Evolutionary conservation across 1,140 invertebrate genomes (phyloP).

Genomic region (Ceratina japonica): DNA sequence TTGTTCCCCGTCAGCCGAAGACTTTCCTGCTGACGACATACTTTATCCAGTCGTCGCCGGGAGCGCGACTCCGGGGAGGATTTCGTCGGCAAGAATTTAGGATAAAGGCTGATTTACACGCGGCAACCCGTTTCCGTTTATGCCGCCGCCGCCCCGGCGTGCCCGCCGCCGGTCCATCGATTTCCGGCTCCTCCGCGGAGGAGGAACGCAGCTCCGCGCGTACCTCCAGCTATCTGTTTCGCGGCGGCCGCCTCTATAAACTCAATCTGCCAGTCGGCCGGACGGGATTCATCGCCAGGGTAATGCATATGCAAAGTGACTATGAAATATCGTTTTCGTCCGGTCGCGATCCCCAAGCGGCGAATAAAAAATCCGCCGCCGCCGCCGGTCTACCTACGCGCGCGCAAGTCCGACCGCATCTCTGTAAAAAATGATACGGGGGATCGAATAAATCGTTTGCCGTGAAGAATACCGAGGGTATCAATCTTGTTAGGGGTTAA

Average conservation of each 20-base stretch:
- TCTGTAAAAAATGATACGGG: too few relatives aligned
- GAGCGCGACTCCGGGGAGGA: slow-evolving; percentile 20
- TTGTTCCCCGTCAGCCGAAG: slow-evolving; percentile 54
- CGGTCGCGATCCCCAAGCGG: not conserved
- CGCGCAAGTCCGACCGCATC: too few relatives aligned
- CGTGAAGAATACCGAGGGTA: too few relatives aligned
- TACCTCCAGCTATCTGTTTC: slow-evolving; percentile 15
- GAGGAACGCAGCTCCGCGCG: not conserved
- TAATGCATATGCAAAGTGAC: slow-evolving; percentile 37
- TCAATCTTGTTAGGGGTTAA: too few relatives aligned
- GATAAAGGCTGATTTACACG: slow-evolving; percentile 46
- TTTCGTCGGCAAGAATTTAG: slow-evolving; percentile 42
- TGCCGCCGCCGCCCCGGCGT: not conserved
- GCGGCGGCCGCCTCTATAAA: slow-evolving; percentile 7
- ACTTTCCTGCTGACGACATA: slow-evolving; percentile 53
- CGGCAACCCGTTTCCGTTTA: not conserved
- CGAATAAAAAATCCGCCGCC: too few relatives aligned
- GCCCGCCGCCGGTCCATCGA: slow-evolving; percentile 12
- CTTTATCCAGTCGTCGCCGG: slow-evolving; percentile 42
- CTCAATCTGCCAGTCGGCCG: slow-evolving; percentile 24
- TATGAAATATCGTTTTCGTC: slow-evolving; percentile 24
- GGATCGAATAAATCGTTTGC: too few relatives aligned
- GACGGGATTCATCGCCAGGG: slow-evolving; percentile 13
- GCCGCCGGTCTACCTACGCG: too few relatives aligned
- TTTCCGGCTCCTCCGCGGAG: slow-evolving; percentile 4